A percentile compares a stretch with the other conserved stretches of the same genome.
Conservation (phyloP, 53 echinoderm and acorn worm genomes). For the Temnopleurus reevesii region DNA sequence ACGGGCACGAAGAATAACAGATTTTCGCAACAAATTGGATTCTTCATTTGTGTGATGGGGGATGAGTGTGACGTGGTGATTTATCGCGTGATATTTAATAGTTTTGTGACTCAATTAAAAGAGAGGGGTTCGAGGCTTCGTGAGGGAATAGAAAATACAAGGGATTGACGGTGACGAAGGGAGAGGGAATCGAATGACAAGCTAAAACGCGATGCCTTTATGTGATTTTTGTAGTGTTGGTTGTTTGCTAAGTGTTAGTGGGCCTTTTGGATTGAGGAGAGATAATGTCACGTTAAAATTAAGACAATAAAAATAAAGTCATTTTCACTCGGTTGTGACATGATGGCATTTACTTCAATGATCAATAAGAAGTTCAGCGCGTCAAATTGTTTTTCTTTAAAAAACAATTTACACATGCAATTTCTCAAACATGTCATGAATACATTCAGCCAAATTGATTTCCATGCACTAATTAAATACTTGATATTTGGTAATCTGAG, state of each 20-base stretch:
- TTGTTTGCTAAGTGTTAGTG: not conserved
- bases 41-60: conserved; percentile 12
- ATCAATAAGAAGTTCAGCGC: too few species aligned
- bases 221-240: not conserved
- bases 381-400: too few species aligned
- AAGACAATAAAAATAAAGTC: too few species aligned
- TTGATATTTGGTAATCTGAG: too few species aligned
- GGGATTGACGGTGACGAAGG: not conserved
- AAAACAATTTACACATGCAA: too few species aligned
- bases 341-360: too few species aligned
- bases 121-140: not conserved
- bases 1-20: conserved; percentile 36
- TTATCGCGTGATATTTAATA: conserved; percentile 55
- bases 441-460: too few species aligned
- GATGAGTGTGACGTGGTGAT: conserved; percentile 20
- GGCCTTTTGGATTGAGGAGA: not conserved
- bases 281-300: not conserved
- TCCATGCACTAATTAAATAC: too few species aligned
- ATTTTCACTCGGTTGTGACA: too few species aligned
- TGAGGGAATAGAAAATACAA: conserved; percentile 25
- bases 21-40: conserved; percentile 49
- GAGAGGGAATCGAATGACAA: conserved; percentile 1
- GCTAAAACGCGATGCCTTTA: not conserved
- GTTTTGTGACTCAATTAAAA: conserved; percentile 58
- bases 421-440: too few species aligned